Base-by-base conservation (phyloP, 2,113 vertebrate species). In the Sylvilagus bachmani region DNA sequence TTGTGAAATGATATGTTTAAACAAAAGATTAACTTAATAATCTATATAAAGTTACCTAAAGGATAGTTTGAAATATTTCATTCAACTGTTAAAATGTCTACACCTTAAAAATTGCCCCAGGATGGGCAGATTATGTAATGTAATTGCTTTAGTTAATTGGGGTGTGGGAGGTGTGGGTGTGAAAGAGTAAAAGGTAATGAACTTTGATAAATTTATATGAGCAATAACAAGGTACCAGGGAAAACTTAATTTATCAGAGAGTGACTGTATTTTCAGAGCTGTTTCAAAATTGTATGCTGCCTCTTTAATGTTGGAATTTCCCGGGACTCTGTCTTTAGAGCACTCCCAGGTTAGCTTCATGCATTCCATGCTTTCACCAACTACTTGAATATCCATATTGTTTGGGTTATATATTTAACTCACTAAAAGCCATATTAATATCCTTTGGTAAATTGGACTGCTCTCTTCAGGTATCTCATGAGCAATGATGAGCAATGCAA, bases 181-280 rank as follows among this genome's bases (percentile, higher is more conserved):
- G 91, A 96, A 96, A 96, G 95, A 95, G 95, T 97, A 96, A 96
- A 97, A 97, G 96, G 96, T 95, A 97, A 95, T 96, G 97, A 97
- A 97, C 94, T 97, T 95, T 95, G 91, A 96, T 94, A 95, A 95
- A 96, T 96, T 96, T 95, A 95, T 96, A 85, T 94, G 92, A 95
- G 83, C 88, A 96, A 66, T 95, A 96, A 88, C 53, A 96, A 86
- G 62, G 82, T 86, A 95, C 36, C 69, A 90, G 85, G 69, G 69
- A 96, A 95, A 94, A 91, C 58, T 97, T 86, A 69, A 77, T 90
- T 96, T 95, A 95, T 73, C 24, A 70, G 86, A 93, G 21, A 69
- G 78, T 89, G 66, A 81, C 64, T 95, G 6, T 88, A 51, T 90
- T 55, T 67, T 94, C 33, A 81, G 58, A 78, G 70, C 10, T 93